Percentiles rank a stretch among this genome's conserved stretches.
phyloP scores from a whole-genome alignment of 2,113 vertebrate genomes.

The Lasiurus cinereus region DNA sequence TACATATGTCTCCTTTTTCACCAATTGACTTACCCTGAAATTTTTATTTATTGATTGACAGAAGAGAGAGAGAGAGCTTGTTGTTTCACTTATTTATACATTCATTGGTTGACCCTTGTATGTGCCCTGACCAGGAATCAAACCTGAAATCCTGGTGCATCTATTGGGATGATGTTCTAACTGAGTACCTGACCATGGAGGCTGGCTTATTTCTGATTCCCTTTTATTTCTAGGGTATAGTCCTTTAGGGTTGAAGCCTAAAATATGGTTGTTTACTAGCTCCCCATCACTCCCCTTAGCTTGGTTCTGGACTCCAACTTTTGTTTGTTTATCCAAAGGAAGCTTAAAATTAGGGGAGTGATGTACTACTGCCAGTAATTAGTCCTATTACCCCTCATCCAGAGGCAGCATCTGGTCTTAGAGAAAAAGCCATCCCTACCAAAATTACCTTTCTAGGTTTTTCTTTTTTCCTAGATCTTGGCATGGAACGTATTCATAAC shows the following conservation, averaged over 20 bases:
- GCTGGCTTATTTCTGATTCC: constrained; percentile 24
- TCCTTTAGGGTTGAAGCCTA: background rate
- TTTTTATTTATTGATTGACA: too few species aligned
- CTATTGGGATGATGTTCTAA: too few species aligned
- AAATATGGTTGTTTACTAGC: background rate
- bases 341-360: background rate
- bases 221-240: background rate
- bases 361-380: background rate
- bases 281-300: background rate
- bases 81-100: too few species aligned
- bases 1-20: too few species aligned
- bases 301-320: background rate
- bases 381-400: background rate
- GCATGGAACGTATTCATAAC: background rate
- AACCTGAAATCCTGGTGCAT: too few species aligned
- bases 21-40: too few species aligned
- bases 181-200: too few species aligned
- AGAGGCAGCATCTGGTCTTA: background rate
- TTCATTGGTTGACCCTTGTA: too few species aligned
- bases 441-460: background rate
- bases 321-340: background rate
- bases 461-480: background rate
- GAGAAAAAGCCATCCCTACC: background rate
- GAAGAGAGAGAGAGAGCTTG: too few species aligned
- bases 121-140: too few species aligned